These are phyloP conservation scores for Apamea monoglypha DNA, from an alignment of 2,888 invertebrate genomes.

Conservation along the genomic window DNA sequence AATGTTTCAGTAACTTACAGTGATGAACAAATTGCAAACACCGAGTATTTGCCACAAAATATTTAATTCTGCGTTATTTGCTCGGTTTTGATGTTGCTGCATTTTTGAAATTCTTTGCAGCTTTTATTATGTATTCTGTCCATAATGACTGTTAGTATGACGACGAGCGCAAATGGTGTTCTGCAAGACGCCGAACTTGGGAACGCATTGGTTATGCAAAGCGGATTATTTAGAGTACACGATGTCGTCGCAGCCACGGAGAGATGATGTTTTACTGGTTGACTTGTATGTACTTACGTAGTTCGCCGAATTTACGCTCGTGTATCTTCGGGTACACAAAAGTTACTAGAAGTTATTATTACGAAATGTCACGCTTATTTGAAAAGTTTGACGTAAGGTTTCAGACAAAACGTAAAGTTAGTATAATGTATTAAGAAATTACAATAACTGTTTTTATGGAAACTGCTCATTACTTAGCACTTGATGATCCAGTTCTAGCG, in stretches of 20 bases:
- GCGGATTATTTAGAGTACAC: constrained; percentile 72
- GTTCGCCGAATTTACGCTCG: constrained; percentile 33
- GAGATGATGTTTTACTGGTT: constrained; percentile 59
- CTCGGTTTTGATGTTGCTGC: background rate
- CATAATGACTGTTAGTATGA: constrained; percentile 52
- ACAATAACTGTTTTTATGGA: background rate
- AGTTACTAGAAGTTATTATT: constrained; percentile 26
- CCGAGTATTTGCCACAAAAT: background rate
- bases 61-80: background rate
- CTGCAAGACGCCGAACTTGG: constrained; percentile 63
- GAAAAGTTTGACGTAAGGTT: constrained; percentile 7
- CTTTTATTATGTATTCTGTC: constrained; percentile 37
- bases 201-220: constrained; percentile 75
- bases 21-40: constrained; percentile 10
- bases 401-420: constrained; percentile 1
- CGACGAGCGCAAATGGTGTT: constrained; percentile 56
- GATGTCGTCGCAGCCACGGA: constrained; percentile 29
- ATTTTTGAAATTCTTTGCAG: constrained; percentile 16
- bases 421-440: background rate
- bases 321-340: constrained; percentile 17
- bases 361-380: constrained; percentile 15
- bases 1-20: constrained; percentile 30
- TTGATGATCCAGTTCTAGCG: background rate
- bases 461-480: background rate
- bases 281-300: constrained; percentile 52